Evolutionary conservation across 2,888 invertebrate genomes (phyloP).

Genomic region (Rambutsinella grinnellia): DNA sequence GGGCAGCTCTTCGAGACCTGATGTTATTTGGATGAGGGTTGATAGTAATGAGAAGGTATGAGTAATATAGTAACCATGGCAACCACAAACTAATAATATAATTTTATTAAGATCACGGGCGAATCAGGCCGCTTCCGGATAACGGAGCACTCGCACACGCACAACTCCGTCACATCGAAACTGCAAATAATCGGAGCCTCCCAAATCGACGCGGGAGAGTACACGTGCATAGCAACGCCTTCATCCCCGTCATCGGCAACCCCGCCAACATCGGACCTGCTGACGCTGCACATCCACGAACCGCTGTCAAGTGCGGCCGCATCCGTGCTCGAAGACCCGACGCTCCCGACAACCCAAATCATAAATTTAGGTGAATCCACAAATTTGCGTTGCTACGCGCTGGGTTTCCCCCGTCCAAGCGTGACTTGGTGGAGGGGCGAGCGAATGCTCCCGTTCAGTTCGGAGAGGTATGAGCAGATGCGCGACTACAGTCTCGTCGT

Average conservation of each 20-base stretch:
- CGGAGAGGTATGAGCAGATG: slow-evolving; percentile 79
- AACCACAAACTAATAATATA: background rate
- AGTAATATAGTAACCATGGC: background rate
- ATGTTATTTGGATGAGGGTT: slow-evolving; percentile 80
- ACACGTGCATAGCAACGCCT: slow-evolving; percentile 87
- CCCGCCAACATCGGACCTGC: slow-evolving; percentile 37
- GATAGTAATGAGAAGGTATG: slow-evolving; percentile 77
- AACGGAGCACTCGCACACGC: slow-evolving; percentile 77
- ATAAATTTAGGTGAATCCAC: slow-evolving; percentile 81
- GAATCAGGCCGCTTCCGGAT: slow-evolving; percentile 80
- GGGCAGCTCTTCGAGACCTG: slow-evolving; percentile 84
- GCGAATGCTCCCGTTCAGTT: slow-evolving; percentile 80
- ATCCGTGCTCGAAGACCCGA: slow-evolving; percentile 77
- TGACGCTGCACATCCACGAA: background rate
- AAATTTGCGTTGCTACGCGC: slow-evolving; percentile 82
- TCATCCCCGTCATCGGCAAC: slow-evolving; percentile 62
- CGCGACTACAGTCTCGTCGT: slow-evolving; percentile 83
- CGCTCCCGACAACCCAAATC: slow-evolving; percentile 70
- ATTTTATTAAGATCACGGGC: slow-evolving; percentile 74
- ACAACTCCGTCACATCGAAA: background rate
- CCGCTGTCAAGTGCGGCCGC: slow-evolving; percentile 72
- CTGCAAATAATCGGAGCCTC: slow-evolving; percentile 86
- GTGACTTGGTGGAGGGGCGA: slow-evolving; percentile 89
- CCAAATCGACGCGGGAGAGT: slow-evolving; percentile 85
- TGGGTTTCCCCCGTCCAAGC: slow-evolving; percentile 83